Evolutionary conservation across 2,797 vertebrate species (phyloP).

Genomic region (Onychomys leucogaster): DNA sequence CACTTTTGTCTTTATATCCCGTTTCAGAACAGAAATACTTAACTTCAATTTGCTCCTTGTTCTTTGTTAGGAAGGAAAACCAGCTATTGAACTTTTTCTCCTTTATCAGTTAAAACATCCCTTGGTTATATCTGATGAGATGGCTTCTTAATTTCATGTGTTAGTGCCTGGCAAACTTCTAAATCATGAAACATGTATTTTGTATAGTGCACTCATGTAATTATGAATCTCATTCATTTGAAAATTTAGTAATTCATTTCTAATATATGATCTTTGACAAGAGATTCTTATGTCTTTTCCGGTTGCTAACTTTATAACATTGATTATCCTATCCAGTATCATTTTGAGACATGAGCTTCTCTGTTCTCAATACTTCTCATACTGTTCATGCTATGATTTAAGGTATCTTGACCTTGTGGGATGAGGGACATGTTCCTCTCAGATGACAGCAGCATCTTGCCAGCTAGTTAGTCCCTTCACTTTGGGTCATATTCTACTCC

Average conservation of each 20-base stretch:
- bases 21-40: slow-evolving; percentile 43
- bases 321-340: background rate
- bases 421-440: background rate
- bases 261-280: background rate
- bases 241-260: slow-evolving; percentile 12
- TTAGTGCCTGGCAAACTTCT: slow-evolving; percentile 1
- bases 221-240: slow-evolving; percentile 22
- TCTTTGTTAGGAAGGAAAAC: background rate
- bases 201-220: background rate
- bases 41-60: slow-evolving; percentile 38
- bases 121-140: slow-evolving; percentile 19
- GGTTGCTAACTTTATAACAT: background rate
- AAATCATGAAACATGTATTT: background rate
- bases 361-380: background rate
- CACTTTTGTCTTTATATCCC: slow-evolving; percentile 47
- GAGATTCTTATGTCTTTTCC: background rate
- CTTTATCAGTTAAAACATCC: slow-evolving; percentile 27
- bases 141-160: slow-evolving; percentile 41
- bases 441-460: background rate
- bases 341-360: background rate
- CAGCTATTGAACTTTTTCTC: slow-evolving; percentile 25
- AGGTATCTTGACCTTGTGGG: background rate
- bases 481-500: background rate
- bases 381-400: background rate
- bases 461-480: background rate